These are phyloP conservation scores for Cantharis rustica DNA, from an alignment of 2,888 invertebrate species.

Conservation along the genomic window DNA sequence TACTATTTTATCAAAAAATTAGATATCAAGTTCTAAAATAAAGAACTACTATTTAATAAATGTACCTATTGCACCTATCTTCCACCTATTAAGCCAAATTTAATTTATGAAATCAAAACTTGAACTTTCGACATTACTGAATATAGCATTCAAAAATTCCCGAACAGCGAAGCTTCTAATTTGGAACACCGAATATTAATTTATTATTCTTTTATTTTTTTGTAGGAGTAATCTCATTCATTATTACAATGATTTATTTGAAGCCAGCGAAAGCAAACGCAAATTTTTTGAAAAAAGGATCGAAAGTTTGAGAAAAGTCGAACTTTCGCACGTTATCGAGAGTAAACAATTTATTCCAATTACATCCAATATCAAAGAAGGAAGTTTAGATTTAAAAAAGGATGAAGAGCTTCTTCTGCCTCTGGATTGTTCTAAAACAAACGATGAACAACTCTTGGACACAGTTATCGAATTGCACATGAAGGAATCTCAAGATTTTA, in stretches of 20 bases:
- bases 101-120: too few species aligned
- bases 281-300: slow-evolving; percentile 46
- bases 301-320: slow-evolving; percentile 34
- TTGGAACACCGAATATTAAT: too few species aligned
- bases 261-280: slow-evolving; percentile 62
- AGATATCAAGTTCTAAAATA: too few species aligned
- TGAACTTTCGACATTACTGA: too few species aligned
- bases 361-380: background rate
- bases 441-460: background rate
- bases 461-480: background rate
- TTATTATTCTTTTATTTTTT: slow-evolving; percentile 26
- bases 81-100: too few species aligned
- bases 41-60: too few species aligned
- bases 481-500: background rate
- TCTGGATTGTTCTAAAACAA: background rate
- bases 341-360: background rate
- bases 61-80: too few species aligned
- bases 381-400: background rate
- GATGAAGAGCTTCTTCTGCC: background rate
- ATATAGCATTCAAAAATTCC: too few species aligned
- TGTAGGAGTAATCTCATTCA: slow-evolving; percentile 64
- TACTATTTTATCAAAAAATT: too few species aligned
- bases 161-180: too few species aligned
- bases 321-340: background rate
- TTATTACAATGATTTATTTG: slow-evolving; percentile 68